Percentiles rank a stretch among this genome's conserved stretches.
phyloP scores from a whole-genome alignment of 53 echinoderm and acorn worm species.

The Astropecten irregularis region DNA sequence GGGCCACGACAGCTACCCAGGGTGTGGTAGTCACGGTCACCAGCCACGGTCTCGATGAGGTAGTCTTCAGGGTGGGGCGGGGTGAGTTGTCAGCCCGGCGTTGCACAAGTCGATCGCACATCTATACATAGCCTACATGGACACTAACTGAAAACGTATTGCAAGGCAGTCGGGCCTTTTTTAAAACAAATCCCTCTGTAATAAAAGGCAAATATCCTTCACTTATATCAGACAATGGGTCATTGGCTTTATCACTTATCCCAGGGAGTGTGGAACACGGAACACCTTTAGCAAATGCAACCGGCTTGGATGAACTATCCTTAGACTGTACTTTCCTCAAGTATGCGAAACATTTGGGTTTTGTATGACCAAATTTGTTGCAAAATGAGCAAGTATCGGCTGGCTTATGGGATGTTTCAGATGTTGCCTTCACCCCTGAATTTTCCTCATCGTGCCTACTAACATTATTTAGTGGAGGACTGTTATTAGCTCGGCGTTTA shows the following conservation, averaged over 20 bases:
- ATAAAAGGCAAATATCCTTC: neutral
- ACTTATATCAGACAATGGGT: neutral
- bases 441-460: neutral
- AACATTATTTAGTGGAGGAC: neutral
- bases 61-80: no score
- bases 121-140: no score
- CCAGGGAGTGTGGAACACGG: neutral
- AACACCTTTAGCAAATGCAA: conserved; percentile 8
- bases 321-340: neutral
- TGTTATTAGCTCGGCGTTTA: neutral
- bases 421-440: neutral
- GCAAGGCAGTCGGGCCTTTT: no score
- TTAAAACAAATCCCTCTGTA: neutral
- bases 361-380: neutral
- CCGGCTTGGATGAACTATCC: neutral
- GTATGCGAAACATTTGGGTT: neutral
- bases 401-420: neutral
- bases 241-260: neutral
- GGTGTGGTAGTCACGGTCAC: no score
- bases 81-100: no score
- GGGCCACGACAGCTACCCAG: no score
- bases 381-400: neutral
- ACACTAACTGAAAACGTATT: no score
- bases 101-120: no score
- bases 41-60: no score